Percentiles rank a stretch among this genome's conserved stretches.
Evolutionary conservation across 1,140 invertebrate species (phyloP).

Genomic region (Chionoecetes opilio): DNA sequence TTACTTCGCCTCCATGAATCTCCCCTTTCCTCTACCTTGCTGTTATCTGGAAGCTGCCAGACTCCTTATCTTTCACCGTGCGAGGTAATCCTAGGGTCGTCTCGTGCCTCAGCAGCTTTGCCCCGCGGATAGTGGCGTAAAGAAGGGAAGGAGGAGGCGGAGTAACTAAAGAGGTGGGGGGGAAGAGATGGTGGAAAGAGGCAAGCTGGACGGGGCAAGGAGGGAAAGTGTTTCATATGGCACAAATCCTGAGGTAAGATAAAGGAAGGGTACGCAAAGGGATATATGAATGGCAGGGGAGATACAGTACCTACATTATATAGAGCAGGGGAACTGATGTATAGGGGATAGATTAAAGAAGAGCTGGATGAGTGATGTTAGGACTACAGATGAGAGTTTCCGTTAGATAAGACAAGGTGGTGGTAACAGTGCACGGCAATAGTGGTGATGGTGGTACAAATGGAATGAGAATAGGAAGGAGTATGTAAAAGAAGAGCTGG

Average conservation of each 20-base stretch:
- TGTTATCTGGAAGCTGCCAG: background rate
- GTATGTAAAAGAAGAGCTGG: background rate
- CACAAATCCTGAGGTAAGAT: background rate
- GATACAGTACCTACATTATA: no score
- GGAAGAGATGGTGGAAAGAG: background rate
- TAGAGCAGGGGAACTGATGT: background rate
- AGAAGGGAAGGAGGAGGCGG: background rate
- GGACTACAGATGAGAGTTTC: background rate
- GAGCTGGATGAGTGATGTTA: constrained; percentile 5
- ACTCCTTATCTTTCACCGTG: background rate
- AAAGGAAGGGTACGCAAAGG: background rate
- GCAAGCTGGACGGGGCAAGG: background rate
- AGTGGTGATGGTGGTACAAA: background rate
- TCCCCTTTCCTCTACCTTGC: background rate
- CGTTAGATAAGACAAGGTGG: background rate
- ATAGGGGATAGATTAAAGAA: background rate
- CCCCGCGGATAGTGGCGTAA: background rate
- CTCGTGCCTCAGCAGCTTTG: constrained; percentile 7
- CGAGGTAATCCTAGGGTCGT: background rate
- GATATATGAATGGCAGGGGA: background rate
- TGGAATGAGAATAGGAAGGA: background rate
- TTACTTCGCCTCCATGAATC: background rate
- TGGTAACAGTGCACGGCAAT: background rate
- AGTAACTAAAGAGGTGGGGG: background rate
- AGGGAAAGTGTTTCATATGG: background rate